Percentiles rank a stretch among this genome's conserved stretches.
These are phyloP conservation scores for Astreopora myriophthalma DNA, from an alignment of 64 coral and sea anemone genomes.

Conservation along the genomic window DNA sequence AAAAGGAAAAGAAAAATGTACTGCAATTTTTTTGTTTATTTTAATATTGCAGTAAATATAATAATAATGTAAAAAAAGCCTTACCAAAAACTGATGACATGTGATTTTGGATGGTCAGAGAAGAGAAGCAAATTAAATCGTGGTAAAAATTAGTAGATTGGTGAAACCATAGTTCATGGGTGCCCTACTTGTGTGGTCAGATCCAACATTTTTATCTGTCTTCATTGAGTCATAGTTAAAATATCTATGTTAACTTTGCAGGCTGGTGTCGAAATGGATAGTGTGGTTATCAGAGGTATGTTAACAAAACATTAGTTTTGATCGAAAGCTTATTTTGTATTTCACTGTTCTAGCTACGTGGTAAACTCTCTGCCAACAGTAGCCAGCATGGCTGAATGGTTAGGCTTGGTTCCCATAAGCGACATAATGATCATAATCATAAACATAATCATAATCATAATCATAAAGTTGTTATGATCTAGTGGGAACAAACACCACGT, in stretches of 20 bases:
- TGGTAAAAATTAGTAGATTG: too few relatives aligned
- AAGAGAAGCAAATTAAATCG: too few relatives aligned
- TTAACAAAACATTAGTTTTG: too few relatives aligned
- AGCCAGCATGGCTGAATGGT: too few relatives aligned
- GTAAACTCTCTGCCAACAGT: too few relatives aligned
- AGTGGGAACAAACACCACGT: background rate
- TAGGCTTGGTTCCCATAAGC: background rate
- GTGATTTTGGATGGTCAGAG: too few relatives aligned
- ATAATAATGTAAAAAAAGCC: background rate
- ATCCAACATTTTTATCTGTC: too few relatives aligned
- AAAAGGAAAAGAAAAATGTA: constrained; percentile 25
- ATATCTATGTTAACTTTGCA: background rate
- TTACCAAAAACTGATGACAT: too few relatives aligned
- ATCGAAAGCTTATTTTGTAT: too few relatives aligned
- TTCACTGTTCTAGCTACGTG: background rate
- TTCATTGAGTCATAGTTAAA: too few relatives aligned
- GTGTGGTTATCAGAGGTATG: constrained; percentile 12
- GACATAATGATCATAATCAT: background rate
- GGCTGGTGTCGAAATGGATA: background rate
- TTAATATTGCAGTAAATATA: background rate
- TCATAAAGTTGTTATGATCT: background rate
- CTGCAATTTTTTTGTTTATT: background rate
- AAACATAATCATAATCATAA: background rate
- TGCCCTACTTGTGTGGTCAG: too few relatives aligned
- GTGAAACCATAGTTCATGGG: too few relatives aligned